Conservation (phyloP, 1,140 invertebrate genomes). For the Eriocheir sinensis region DNA sequence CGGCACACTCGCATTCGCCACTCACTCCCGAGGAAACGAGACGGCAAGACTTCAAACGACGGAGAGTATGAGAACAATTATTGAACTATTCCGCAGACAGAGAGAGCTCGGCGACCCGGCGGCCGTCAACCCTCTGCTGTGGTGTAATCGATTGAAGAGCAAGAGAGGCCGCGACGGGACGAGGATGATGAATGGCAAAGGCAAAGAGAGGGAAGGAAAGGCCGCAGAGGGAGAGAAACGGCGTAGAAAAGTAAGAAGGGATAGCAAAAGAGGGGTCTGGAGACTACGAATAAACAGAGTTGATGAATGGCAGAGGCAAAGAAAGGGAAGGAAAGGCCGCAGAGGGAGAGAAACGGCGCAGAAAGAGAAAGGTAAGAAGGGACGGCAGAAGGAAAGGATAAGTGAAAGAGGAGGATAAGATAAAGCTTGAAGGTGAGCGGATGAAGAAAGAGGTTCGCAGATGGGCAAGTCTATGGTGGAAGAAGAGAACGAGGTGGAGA, state of each 20-base stretch:
- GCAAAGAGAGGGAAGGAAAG: neutral
- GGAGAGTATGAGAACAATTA: neutral
- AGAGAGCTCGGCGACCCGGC: neutral
- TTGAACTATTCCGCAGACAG: neutral
- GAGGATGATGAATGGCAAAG: neutral
- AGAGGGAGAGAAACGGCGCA: too few species aligned
- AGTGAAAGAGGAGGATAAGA: too few species aligned
- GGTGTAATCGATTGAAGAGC: neutral
- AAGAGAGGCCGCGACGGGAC: neutral
- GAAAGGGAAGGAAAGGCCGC: neutral
- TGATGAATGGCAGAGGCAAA: neutral
- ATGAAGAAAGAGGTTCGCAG: too few species aligned
- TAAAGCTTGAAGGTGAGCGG: too few species aligned
- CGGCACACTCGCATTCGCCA: neutral
- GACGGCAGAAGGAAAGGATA: too few species aligned
- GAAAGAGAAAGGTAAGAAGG: too few species aligned
- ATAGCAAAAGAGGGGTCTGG: neutral
- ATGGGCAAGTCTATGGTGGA: too few species aligned
- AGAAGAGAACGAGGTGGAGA: too few species aligned
- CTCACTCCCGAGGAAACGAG: neutral
- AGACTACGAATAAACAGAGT: slow-evolving; percentile 1
- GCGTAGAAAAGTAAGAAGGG: neutral
- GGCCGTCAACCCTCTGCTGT: neutral
- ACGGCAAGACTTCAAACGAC: neutral
- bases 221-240: neutral